Evolutionary conservation across 2,888 invertebrate species (phyloP).

Genomic region (Drosophila melanosoma): DNA sequence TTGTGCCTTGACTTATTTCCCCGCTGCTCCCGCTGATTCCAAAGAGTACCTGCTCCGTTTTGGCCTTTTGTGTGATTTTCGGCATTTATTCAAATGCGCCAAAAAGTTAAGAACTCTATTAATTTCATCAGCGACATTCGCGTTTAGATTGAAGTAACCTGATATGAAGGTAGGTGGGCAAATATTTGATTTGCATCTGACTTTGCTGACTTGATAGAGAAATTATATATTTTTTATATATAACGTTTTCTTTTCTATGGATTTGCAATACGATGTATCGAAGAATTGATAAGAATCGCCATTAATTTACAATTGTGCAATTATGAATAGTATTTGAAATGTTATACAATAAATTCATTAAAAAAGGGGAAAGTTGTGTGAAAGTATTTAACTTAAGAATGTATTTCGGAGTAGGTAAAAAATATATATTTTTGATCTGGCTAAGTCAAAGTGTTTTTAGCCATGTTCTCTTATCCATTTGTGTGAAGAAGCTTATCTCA

Average conservation of each 20-base stretch:
- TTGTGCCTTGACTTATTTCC: conserved; percentile 49
- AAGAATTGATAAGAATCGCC: background rate
- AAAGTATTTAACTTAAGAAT: background rate
- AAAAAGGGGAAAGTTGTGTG: background rate
- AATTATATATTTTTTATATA: background rate
- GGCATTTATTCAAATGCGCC: conserved; percentile 52
- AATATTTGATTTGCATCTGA: background rate
- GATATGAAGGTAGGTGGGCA: conserved; percentile 1
- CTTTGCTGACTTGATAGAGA: background rate
- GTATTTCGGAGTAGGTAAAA: background rate
- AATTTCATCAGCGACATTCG: conserved; percentile 53
- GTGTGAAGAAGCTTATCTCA: background rate
- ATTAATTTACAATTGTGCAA: background rate
- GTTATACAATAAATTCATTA: background rate
- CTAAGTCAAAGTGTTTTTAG: background rate
- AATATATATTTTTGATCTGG: background rate
- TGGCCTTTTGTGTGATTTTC: conserved; percentile 62
- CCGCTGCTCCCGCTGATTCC: conserved; percentile 24
- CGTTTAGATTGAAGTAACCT: conserved; percentile 19
- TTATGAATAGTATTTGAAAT: background rate
- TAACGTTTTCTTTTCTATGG: background rate
- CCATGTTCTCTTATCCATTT: background rate
- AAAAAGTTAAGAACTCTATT: conserved; percentile 66
- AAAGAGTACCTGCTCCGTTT: conserved; percentile 21
- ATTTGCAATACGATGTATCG: background rate